phyloP scores from a whole-genome alignment of 1,140 invertebrate species.

The Schmidtea mediterranea region DNA sequence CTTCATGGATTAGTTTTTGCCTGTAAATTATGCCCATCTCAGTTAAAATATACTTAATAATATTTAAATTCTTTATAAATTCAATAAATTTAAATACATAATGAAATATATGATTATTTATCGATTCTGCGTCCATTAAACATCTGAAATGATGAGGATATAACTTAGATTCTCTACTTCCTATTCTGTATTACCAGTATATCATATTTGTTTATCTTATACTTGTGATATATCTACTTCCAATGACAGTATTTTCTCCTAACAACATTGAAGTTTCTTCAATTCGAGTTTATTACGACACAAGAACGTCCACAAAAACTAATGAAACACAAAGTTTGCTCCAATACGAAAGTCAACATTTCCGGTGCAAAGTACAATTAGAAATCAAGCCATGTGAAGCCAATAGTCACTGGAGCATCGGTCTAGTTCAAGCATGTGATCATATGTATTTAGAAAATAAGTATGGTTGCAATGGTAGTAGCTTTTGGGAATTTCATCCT shows the following conservation, averaged over 20 bases:
- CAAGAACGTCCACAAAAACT: neutral
- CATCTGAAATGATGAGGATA: too few species aligned
- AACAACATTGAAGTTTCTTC: neutral
- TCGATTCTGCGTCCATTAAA: too few species aligned
- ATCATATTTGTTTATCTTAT: too few species aligned
- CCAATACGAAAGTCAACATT: conserved; percentile 4
- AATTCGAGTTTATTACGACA: neutral
- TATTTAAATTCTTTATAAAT: too few species aligned
- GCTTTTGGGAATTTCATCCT: conserved; percentile 4
- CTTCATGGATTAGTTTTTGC: too few species aligned
- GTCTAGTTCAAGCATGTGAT: conserved; percentile 5
- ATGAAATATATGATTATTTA: too few species aligned
- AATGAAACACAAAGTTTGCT: neutral
- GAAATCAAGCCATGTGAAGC: neutral
- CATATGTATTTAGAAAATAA: conserved; percentile 3
- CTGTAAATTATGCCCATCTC: too few species aligned
- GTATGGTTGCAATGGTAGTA: neutral
- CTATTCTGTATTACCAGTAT: too few species aligned
- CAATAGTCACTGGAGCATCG: conserved; percentile 1
- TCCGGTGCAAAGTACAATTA: neutral
- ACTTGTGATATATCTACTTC: too few species aligned
- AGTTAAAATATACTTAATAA: too few species aligned
- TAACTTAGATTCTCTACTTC: too few species aligned
- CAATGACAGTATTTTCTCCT: neutral
- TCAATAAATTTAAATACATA: too few species aligned